phyloP scores from a whole-genome alignment of 2,113 vertebrate species.

The Sakesphorus luctuosus region DNA sequence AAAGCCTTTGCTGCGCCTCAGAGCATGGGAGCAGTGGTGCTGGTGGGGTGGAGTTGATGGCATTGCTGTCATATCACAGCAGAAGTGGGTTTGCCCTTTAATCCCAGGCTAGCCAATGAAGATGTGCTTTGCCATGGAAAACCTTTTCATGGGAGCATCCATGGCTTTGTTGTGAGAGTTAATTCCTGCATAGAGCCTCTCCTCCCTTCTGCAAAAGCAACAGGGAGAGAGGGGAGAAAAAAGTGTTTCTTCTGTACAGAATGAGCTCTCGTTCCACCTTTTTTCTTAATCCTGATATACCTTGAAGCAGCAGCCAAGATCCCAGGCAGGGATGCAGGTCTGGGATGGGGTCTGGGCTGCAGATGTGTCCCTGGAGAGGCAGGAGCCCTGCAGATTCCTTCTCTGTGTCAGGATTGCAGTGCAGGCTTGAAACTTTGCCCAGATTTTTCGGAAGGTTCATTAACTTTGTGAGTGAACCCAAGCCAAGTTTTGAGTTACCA shows the following conservation, averaged over 20 bases:
- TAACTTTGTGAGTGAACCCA: background rate
- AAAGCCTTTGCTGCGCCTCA: accelerated
- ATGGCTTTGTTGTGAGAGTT: background rate
- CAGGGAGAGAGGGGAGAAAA: background rate
- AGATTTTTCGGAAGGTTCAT: background rate
- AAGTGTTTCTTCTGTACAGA: background rate
- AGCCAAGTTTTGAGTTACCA: background rate
- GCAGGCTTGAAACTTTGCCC: background rate
- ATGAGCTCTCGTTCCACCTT: background rate
- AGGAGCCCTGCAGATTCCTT: background rate
- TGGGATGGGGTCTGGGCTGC: background rate
- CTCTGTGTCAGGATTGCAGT: background rate
- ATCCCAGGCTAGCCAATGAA: background rate
- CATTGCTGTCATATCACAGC: background rate
- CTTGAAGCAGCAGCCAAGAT: accelerated
- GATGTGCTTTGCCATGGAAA: background rate
- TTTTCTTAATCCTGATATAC: background rate
- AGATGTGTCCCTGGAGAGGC: background rate
- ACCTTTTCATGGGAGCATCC: background rate
- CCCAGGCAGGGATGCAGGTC: background rate
- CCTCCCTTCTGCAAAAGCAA: background rate
- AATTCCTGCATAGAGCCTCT: background rate
- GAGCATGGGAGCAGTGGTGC: accelerated
- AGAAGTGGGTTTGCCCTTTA: background rate
- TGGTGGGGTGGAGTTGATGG: background rate